Evolutionary conservation across 1,140 invertebrate species (phyloP), one percentile per base, ranked within the genome.

Genomic region (Tenebrio molitor): DNA sequence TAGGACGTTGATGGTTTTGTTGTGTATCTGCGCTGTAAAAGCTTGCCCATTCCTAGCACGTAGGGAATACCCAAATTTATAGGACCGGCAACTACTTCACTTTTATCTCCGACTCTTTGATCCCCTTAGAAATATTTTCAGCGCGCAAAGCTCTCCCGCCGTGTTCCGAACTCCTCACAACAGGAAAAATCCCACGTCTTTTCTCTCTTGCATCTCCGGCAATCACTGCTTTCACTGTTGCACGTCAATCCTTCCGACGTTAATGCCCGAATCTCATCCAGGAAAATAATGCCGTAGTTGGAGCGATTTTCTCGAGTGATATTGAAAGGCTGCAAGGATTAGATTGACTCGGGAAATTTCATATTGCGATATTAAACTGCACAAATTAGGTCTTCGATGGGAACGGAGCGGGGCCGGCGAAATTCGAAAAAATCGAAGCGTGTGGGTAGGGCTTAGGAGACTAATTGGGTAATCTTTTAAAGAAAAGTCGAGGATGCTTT

Each of bases 101-200:
- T 66, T 64, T 66, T 66, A 66, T 66, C 64, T 66, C n/a, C 64
- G 17, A 41, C 64, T 29, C 17, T 66, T 66, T 66, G 64, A 66
- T 58, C 50, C 50, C 12, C 15, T 29, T 14, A 58, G 50, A 58
- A 58, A 58, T 29, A 58, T 58, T 58, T 29, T 29, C 4, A 1
- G 1, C 7, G 16, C 46, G 46, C 46, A 53, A 53, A 53, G 46
- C 46, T n/a, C 46, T 15, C n/a, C 23, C n/a, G 19, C 23, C 50
- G 25, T 58, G 50, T 29, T 58, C n/a, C 50, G 15, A 29, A 34
- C n/a, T 15, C 19, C n/a, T 15, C 6, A 29, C 44, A 50, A 21
- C 44, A 29, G 8, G 42, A 16, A 44, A 44, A 44, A 44, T 44
- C 15, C 1, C 1, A 17, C 42, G 7, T 44, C 15, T 44, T 1